phyloP scores from a whole-genome alignment of 2,888 invertebrate genomes.

The Psylliodes chrysocephalus region DNA sequence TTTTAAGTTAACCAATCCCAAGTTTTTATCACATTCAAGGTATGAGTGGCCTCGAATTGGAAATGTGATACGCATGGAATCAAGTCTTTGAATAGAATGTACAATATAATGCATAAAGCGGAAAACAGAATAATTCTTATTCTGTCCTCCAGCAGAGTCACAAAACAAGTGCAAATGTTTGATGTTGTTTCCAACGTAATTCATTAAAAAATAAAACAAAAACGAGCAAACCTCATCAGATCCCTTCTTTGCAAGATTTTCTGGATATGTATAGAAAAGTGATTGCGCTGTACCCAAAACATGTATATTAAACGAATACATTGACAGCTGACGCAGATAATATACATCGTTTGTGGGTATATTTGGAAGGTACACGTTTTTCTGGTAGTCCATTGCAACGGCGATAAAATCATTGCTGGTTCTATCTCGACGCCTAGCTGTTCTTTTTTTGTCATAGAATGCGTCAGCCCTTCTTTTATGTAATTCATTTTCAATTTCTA shows the following conservation, averaged over 20 bases:
- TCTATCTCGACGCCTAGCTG: neutral
- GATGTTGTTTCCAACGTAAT: too few species aligned
- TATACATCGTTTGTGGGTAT: slow-evolving; percentile 17
- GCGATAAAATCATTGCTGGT: slow-evolving; percentile 17
- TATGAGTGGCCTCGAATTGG: too few species aligned
- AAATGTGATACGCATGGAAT: too few species aligned
- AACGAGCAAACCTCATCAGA: slow-evolving; percentile 17
- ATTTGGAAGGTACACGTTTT: slow-evolving; percentile 27
- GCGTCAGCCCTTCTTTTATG: slow-evolving; percentile 12
- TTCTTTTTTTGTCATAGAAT: slow-evolving; percentile 20
- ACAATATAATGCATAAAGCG: too few species aligned
- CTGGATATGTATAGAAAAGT: slow-evolving; percentile 45
- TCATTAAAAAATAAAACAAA: too few species aligned
- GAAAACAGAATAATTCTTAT: too few species aligned
- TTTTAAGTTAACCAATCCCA: too few species aligned
- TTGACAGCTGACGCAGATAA: slow-evolving; percentile 43
- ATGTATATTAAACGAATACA: slow-evolving; percentile 23
- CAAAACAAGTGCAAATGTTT: too few species aligned
- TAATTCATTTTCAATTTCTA: slow-evolving; percentile 16
- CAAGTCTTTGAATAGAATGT: too few species aligned
- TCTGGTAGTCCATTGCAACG: slow-evolving; percentile 27
- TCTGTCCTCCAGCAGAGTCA: too few species aligned
- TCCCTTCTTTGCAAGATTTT: slow-evolving; percentile 17
- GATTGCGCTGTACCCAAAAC: slow-evolving; percentile 22
- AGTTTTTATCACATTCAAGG: too few species aligned